Evolutionary conservation across 2,797 vertebrate genomes (phyloP), one percentile per base, ranked within the genome.

Genomic region (Megalops cyprinoides): DNA sequence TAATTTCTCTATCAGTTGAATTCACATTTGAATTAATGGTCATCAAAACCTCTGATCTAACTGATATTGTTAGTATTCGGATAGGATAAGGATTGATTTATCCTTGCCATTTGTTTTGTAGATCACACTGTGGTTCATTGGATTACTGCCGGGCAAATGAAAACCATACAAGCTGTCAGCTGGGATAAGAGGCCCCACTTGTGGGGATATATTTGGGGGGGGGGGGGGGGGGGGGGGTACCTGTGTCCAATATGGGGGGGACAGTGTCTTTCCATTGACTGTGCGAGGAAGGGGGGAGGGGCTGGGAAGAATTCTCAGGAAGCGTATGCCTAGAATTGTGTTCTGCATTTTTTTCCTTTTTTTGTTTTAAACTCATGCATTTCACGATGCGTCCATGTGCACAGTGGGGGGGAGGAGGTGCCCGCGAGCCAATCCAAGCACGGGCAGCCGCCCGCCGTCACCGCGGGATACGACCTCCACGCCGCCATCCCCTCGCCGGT

Each of bases 1-100:
- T 77, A 44, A 77, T 86, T 74, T 86, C 84, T 90, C 89, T 88
- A 85, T 90, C 85, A 82, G 87, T 87, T 86, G 82, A 85, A 91
- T 91, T 93, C 91, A 93, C 91, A 92, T 92, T 91, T 92, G 89
- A 87, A 89, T 86, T 84, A 87, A 82, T 82, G 87, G 83, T 84
- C 85, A 84, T 74, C 9, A 31, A 42, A 49, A 84, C 80, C 79
- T 44, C 81, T 73, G 62, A 81, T 85, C 79, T 69, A 23, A 82
- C 79, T 86, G 88, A 91, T 89, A 86, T 87, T 83, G 77, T 83
- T 80, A 81, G 83, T 76, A 84, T 81, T 82, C 7, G 28, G 69
- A 84, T 46, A 9, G 53, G 84, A 83, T 53, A 25, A 58, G 71
- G 79, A 67, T 79, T 76, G n/a, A 18, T 49, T 73, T 34, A 77